These are phyloP conservation scores for Drosophila ironensis DNA, from an alignment of 1,140 invertebrate genomes.

Conservation along the genomic window DNA sequence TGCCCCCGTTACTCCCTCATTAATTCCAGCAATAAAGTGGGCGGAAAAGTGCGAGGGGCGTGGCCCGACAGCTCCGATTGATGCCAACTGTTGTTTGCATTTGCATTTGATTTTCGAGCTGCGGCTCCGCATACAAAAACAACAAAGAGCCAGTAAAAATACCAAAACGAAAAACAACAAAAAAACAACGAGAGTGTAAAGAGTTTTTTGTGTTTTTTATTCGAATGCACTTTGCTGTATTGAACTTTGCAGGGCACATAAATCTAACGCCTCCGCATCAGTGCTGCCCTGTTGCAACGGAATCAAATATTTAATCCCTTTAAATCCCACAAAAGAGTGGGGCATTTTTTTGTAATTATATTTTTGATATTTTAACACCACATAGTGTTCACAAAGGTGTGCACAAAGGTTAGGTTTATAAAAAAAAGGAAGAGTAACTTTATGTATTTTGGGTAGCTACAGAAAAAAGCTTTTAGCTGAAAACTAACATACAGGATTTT, in stretches of 20 bases:
- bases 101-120: constrained; percentile 75
- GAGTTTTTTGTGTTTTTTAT: constrained; percentile 43
- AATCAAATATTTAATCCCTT: too few species aligned
- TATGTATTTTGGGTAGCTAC: too few species aligned
- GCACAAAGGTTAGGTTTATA: too few species aligned
- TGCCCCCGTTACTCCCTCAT: constrained; percentile 74
- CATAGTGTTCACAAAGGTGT: too few species aligned
- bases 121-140: constrained; percentile 13
- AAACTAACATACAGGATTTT: too few species aligned
- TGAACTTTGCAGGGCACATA: constrained; percentile 48
- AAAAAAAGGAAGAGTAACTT: too few species aligned
- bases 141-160: constrained; percentile 5
- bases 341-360: too few species aligned
- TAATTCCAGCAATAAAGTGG: constrained; percentile 71
- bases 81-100: constrained; percentile 78
- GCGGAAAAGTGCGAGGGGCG: not conserved
- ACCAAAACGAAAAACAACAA: not conserved
- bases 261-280: constrained; percentile 26
- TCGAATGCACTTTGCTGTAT: constrained; percentile 55
- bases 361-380: too few species aligned
- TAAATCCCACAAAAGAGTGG: too few species aligned
- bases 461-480: too few species aligned
- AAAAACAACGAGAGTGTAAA: too few species aligned
- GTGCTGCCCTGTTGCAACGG: constrained; percentile 12
- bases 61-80: constrained; percentile 60